Conservation (phyloP, 2,113 vertebrate genomes). For the Sturnira hondurensis region DNA sequence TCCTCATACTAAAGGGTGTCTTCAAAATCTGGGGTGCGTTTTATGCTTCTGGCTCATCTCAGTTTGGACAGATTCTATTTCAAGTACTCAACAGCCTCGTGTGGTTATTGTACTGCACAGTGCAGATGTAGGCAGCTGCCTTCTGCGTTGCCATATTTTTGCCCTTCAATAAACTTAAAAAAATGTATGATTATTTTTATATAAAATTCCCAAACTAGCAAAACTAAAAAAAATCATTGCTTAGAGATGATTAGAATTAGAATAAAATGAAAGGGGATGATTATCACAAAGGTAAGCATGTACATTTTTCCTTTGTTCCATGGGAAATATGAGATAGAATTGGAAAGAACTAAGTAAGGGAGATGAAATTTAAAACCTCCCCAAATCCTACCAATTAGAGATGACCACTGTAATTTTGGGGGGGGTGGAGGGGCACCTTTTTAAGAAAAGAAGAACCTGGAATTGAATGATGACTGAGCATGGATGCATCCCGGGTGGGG, state of each 20-base stretch:
- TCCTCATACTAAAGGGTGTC: not conserved
- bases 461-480: not conserved
- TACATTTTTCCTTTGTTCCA: not conserved
- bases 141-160: not conserved
- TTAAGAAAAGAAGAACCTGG: not conserved
- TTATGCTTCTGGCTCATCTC: not conserved
- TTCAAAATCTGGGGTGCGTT: not conserved
- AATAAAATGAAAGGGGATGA: not conserved
- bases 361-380: not conserved
- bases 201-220: not conserved
- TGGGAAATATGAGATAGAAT: not conserved
- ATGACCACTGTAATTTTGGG: not conserved
- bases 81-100: not conserved
- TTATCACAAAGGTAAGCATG: not conserved
- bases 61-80: not conserved
- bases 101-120: not conserved
- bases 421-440: not conserved
- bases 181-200: not conserved
- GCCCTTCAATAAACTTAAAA: not conserved
- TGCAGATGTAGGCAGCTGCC: not conserved
- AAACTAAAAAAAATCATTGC: not conserved
- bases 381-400: not conserved
- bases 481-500: accelerated
- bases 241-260: not conserved
- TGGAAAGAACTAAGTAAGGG: not conserved